These are phyloP conservation scores for Myoxocephalus aenaeus DNA, from an alignment of 2,797 vertebrate species.

Conservation along the genomic window DNA sequence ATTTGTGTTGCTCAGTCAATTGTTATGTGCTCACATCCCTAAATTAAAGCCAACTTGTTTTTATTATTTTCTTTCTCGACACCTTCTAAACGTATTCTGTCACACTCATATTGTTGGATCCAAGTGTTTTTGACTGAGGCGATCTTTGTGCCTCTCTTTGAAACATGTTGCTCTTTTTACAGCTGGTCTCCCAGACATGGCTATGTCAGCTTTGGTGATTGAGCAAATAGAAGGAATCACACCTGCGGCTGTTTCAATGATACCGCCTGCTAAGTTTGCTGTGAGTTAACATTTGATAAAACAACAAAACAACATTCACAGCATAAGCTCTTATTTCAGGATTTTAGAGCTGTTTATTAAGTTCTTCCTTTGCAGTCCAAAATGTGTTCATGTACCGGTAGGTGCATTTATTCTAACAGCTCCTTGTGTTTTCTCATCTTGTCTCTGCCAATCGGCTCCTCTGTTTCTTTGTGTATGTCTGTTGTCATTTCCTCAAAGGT, in stretches of 20 bases:
- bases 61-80: conserved; percentile 13
- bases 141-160: not conserved
- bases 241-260: conserved; percentile 77
- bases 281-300: conserved; percentile 69
- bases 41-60: conserved; percentile 3
- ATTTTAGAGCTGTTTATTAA: not conserved
- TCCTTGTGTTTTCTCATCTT: not conserved
- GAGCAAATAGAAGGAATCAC: conserved; percentile 85
- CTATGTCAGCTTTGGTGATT: conserved; percentile 84
- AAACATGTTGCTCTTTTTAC: conserved; percentile 26
- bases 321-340: not conserved
- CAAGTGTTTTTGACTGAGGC: not conserved
- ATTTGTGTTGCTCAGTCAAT: not conserved
- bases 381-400: not conserved
- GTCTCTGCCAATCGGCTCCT: not conserved
- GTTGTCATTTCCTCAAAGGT: conserved; percentile 69
- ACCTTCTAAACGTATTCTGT: not conserved
- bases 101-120: not conserved
- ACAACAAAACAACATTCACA: not conserved
- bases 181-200: conserved; percentile 85
- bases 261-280: conserved; percentile 79
- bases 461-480: not conserved
- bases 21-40: not conserved
- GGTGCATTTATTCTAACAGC: not conserved
- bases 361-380: not conserved